Conservation (phyloP, 2,113 vertebrate genomes). For the Puntigrus tetrazona region DNA sequence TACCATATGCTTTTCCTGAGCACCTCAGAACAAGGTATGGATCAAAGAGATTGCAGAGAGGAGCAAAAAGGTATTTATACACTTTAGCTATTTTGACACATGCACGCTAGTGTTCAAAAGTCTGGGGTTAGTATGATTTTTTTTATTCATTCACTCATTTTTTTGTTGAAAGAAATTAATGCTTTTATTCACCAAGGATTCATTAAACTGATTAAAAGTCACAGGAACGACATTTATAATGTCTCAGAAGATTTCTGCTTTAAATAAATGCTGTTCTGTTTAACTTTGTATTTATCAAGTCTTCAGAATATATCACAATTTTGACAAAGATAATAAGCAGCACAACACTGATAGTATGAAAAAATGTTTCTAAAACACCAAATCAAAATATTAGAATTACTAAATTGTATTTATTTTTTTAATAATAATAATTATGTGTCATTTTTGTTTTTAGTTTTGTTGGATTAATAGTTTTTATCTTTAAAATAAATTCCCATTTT, state of each 20-base stretch:
- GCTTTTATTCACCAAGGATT: not conserved
- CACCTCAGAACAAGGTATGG: not conserved
- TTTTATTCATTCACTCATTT: not conserved
- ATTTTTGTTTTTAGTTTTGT: not conserved
- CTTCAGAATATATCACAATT: not conserved
- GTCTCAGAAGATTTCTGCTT: not conserved
- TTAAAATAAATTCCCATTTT: not conserved
- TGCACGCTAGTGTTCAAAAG: not conserved
- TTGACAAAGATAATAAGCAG: not conserved
- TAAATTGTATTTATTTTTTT: not conserved
- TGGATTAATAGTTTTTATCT: not conserved
- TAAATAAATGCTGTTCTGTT: not conserved
- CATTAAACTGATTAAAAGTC: not conserved
- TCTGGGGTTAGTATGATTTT: not conserved
- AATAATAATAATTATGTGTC: not conserved
- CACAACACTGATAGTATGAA: not conserved
- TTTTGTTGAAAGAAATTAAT: not conserved
- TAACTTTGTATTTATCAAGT: not conserved
- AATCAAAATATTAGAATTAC: not conserved
- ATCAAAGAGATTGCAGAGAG: not conserved
- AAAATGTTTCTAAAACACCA: not conserved
- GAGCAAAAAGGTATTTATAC: not conserved
- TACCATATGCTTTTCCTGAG: not conserved
- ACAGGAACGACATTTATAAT: not conserved
- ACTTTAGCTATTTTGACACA: not conserved